A percentile compares a stretch with the other conserved stretches of the same genome.
Evolutionary conservation across 2,113 vertebrate species (phyloP).

Genomic region (Psophia crepitans): DNA sequence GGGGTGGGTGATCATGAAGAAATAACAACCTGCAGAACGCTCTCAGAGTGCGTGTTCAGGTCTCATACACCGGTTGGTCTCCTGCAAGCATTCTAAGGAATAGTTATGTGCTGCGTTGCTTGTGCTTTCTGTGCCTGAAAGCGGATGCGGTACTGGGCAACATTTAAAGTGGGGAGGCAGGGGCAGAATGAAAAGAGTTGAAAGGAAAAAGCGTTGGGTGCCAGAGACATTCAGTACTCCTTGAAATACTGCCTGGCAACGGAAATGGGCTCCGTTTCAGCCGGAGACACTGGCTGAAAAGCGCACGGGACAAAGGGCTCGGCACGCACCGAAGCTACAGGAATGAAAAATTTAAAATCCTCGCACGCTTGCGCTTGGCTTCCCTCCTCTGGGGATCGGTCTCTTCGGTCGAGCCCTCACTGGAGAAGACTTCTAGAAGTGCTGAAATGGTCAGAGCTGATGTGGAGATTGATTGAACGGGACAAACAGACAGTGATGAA

Average conservation of each 20-base stretch:
- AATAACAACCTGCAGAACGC: not conserved
- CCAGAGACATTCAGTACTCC: not conserved
- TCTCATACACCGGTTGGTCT: not conserved
- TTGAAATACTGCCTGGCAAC: slow-evolving; percentile 21
- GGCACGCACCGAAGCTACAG: fast-evolving
- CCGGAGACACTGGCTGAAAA: not conserved
- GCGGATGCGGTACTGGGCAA: not conserved
- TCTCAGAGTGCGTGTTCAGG: fast-evolving
- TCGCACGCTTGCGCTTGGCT: fast-evolving
- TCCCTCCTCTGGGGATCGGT: not conserved
- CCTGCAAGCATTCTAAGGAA: not conserved
- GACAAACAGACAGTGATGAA: slow-evolving; percentile 20
- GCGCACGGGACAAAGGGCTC: not conserved
- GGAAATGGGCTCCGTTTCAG: not conserved
- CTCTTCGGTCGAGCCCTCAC: not conserved
- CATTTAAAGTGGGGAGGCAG: not conserved
- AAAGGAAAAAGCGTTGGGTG: not conserved
- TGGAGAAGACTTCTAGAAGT: not conserved
- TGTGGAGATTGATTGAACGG: not conserved
- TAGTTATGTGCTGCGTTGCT: not conserved
- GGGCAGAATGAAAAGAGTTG: not conserved
- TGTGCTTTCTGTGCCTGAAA: not conserved
- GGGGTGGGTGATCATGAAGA: not conserved
- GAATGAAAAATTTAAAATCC: not conserved
- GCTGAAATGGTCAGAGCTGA: not conserved